Conservation (phyloP, 2,888 invertebrate species). For the Pheosia tremula region DNA sequence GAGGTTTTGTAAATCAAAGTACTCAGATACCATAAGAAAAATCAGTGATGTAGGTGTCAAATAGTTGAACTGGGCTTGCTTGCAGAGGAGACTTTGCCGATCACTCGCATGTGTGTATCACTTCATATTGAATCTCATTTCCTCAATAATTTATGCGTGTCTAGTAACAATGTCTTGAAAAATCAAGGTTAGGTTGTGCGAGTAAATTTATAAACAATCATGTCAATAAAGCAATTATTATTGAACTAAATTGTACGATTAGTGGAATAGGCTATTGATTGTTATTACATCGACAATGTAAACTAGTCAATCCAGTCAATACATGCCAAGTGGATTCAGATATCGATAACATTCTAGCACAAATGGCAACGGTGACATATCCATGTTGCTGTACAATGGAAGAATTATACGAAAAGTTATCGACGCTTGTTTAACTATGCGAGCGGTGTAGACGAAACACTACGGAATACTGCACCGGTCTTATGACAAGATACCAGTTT, state of each 20-base stretch:
- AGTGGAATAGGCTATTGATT: neutral
- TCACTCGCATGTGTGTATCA: too few relatives aligned
- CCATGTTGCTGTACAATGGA: conserved; percentile 12
- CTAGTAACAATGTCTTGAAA: too few relatives aligned
- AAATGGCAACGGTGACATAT: conserved; percentile 21
- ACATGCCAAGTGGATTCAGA: conserved; percentile 15
- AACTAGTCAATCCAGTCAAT: conserved; percentile 16
- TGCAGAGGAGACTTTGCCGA: too few relatives aligned
- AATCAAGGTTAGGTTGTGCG: neutral
- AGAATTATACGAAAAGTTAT: conserved; percentile 18
- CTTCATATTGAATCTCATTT: too few relatives aligned
- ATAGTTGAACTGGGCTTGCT: too few relatives aligned
- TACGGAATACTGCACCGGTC: conserved; percentile 21
- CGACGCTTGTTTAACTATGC: conserved; percentile 13
- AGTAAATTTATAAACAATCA: neutral
- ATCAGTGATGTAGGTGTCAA: too few relatives aligned
- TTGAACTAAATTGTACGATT: neutral
- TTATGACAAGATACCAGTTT: conserved; percentile 24
- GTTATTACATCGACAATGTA: conserved; percentile 16
- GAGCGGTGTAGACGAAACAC: conserved; percentile 17
- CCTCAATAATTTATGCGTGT: too few relatives aligned
- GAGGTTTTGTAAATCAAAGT: neutral
- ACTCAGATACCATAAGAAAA: too few relatives aligned
- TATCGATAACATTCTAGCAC: conserved; percentile 25
- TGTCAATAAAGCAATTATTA: neutral